phyloP scores from a whole-genome alignment of 2,888 invertebrate species.

The Cataglyphis livida region DNA sequence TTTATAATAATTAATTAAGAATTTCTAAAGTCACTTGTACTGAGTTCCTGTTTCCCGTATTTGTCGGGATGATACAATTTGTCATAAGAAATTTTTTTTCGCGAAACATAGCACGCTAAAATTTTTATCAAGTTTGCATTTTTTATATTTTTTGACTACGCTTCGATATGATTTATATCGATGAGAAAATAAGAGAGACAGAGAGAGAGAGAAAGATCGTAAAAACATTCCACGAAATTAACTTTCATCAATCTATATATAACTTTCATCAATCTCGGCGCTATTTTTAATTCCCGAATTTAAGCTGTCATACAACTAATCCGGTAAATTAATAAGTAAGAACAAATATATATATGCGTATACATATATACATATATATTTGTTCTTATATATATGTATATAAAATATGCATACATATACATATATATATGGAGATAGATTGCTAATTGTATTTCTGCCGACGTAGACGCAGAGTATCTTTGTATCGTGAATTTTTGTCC shows the following conservation, averaged over 20 bases:
- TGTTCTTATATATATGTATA: background rate
- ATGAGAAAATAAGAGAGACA: background rate
- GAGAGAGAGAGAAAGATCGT: background rate
- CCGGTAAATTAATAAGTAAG: conserved; percentile 12
- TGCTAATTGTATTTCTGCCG: conserved; percentile 43
- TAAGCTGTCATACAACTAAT: background rate
- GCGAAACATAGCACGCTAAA: background rate
- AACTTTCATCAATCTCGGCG: background rate
- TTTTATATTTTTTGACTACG: background rate
- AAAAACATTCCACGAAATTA: conserved; percentile 23
- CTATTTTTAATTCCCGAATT: background rate
- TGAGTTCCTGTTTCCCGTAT: background rate
- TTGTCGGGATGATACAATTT: background rate
- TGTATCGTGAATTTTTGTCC: conserved; percentile 43
- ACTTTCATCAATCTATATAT: background rate
- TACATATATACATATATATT: conserved; percentile 9
- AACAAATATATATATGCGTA: background rate
- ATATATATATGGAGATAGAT: conserved; percentile 33
- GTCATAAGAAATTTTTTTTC: background rate
- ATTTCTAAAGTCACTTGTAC: background rate
- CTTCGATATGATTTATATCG: conserved; percentile 14
- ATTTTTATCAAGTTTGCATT: conserved; percentile 11
- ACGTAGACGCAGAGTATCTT: conserved; percentile 34
- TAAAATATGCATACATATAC: conserved; percentile 9
- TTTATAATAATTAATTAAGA: conserved; percentile 9